Evolutionary conservation across 2,113 vertebrate species (phyloP).

Genomic region (Nothobranchius kuhntae): DNA sequence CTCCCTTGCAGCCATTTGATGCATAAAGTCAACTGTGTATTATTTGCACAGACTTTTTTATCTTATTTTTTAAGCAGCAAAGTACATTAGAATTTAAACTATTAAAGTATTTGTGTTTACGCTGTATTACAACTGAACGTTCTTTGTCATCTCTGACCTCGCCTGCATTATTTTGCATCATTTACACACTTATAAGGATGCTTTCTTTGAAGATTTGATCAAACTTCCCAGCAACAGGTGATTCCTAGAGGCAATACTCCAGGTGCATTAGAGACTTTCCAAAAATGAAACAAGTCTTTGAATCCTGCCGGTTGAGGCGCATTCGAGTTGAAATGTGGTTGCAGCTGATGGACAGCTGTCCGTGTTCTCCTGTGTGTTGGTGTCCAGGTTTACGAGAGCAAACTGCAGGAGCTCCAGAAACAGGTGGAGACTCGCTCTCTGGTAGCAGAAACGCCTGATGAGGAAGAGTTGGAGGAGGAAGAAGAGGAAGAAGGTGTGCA

Average conservation of each 20-base stretch:
- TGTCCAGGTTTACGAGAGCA: constrained; percentile 97
- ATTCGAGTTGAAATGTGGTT: neutral
- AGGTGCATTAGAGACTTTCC: too few species aligned
- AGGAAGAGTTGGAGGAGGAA: constrained; percentile 92
- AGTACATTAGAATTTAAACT: too few species aligned
- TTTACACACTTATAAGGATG: too few species aligned
- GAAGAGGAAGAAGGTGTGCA: constrained; percentile 85
- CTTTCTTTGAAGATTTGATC: neutral
- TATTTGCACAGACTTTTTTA: neutral
- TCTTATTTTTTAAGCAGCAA: neutral
- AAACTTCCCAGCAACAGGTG: too few species aligned
- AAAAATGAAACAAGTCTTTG: neutral
- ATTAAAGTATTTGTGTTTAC: neutral
- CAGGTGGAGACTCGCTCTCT: constrained; percentile 95
- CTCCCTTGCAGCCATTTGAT: constrained; percentile 20
- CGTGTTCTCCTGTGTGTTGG: constrained; percentile 44
- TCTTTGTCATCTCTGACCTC: too few species aligned
- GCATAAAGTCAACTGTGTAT: neutral
- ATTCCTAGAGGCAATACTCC: too few species aligned
- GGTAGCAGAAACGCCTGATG: constrained; percentile 91
- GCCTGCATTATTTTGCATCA: too few species aligned
- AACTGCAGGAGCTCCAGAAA: constrained; percentile 96
- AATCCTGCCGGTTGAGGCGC: neutral
- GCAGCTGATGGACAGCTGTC: constrained; percentile 50
- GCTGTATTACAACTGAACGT: too few species aligned